phyloP scores from a whole-genome alignment of 2,113 vertebrate species.

The Prietella phreatophila region DNA sequence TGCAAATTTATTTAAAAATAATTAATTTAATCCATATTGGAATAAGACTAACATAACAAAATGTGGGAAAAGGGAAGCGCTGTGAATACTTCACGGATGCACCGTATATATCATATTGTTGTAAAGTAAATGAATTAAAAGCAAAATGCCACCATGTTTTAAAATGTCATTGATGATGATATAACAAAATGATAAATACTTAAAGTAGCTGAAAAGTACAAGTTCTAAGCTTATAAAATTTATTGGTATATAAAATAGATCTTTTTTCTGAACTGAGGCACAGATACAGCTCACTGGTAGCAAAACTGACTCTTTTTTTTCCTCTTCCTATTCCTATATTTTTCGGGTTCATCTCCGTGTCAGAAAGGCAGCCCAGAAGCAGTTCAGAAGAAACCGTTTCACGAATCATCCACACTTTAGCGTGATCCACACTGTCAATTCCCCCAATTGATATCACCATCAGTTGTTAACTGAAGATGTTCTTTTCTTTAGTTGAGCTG shows the following conservation, averaged over 20 bases:
- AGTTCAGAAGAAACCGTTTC: constrained; percentile 18
- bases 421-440: constrained; percentile 22
- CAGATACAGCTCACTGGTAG: not conserved
- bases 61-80: too few species aligned
- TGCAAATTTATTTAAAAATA: too few species aligned
- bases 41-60: too few species aligned
- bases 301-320: not conserved
- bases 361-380: not conserved
- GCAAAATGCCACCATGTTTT: not conserved
- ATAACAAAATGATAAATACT: not conserved
- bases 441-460: constrained; percentile 22
- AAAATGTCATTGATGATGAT: not conserved
- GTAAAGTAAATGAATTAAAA: not conserved
- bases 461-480: constrained; percentile 36
- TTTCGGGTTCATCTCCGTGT: constrained; percentile 16
- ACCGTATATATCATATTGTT: not conserved
- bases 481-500: constrained; percentile 27
- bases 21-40: too few species aligned
- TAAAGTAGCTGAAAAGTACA: not conserved
- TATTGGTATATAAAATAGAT: not conserved
- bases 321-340: not conserved
- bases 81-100: too few species aligned
- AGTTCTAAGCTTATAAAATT: not conserved
- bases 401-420: constrained; percentile 15
- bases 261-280: not conserved